phyloP scores from a whole-genome alignment of 2,888 invertebrate genomes.

The Himalopsyche japonica region DNA sequence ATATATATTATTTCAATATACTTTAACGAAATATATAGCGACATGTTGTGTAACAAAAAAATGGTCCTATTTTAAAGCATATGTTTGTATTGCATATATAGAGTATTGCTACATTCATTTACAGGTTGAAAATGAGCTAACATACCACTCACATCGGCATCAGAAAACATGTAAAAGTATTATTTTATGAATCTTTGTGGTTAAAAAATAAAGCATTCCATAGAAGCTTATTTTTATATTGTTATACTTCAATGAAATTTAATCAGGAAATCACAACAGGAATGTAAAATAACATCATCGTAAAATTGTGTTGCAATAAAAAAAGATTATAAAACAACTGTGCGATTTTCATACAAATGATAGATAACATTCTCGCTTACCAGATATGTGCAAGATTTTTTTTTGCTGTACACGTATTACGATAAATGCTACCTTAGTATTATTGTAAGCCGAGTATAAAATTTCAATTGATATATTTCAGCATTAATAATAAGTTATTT shows the following conservation, averaged over 20 bases:
- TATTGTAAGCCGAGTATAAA: too few relatives aligned
- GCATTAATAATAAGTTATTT: too few relatives aligned
- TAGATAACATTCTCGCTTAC: background rate
- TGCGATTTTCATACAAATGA: background rate
- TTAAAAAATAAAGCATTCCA: background rate
- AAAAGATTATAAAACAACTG: background rate
- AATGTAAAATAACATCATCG: background rate
- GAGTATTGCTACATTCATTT: background rate
- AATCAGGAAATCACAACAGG: background rate
- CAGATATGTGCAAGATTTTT: background rate
- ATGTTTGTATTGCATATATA: too few relatives aligned
- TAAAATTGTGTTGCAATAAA: background rate
- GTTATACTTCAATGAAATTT: background rate
- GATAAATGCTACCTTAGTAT: too few relatives aligned
- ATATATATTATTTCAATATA: too few relatives aligned
- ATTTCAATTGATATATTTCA: too few relatives aligned
- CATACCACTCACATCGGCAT: background rate
- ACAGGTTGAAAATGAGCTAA: background rate
- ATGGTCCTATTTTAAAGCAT: too few relatives aligned
- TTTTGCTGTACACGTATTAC: too few relatives aligned
- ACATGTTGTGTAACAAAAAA: too few relatives aligned
- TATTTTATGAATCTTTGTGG: background rate
- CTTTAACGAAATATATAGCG: too few relatives aligned
- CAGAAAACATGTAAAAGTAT: background rate
- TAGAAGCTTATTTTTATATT: background rate